These are phyloP conservation scores for Naja naja DNA, from an alignment of 2,113 vertebrate genomes.

Conservation along the genomic window DNA sequence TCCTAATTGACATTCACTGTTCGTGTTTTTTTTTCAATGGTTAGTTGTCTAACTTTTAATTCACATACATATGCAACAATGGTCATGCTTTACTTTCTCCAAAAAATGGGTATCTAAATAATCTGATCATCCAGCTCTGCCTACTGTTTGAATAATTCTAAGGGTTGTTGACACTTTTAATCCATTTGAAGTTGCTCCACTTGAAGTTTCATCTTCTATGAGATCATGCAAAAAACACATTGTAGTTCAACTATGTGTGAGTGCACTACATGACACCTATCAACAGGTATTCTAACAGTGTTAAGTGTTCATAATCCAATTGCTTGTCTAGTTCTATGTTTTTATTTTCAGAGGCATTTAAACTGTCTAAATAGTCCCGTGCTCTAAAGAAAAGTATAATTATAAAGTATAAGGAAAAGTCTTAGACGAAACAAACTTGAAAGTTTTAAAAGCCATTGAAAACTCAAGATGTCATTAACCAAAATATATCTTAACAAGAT, in stretches of 20 bases:
- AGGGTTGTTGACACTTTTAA: not conserved
- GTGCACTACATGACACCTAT: not conserved
- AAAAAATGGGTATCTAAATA: conserved; percentile 68
- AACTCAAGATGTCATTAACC: not conserved
- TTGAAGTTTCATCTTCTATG: not conserved
- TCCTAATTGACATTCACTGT: conserved; percentile 36
- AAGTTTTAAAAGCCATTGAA: not conserved
- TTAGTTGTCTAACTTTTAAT: conserved; percentile 58
- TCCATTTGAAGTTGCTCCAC: not conserved
- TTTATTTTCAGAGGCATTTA: not conserved
- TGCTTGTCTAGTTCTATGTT: not conserved
- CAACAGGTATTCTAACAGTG: not conserved
- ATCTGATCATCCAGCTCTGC: conserved; percentile 1
- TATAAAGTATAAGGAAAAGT: not conserved
- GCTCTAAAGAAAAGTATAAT: not conserved
- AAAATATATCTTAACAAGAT: conserved; percentile 21
- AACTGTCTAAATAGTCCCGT: not conserved
- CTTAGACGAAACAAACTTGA: not conserved
- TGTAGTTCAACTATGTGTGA: not conserved
- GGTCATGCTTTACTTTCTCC: conserved; percentile 54
- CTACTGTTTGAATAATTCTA: not conserved
- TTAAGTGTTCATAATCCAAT: not conserved
- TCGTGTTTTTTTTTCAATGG: conserved; percentile 58
- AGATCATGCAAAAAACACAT: not conserved
- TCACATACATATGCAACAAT: conserved; percentile 50